Base-by-base conservation (phyloP, 2,113 vertebrate species). In the Notarius quadriscutis region DNA sequence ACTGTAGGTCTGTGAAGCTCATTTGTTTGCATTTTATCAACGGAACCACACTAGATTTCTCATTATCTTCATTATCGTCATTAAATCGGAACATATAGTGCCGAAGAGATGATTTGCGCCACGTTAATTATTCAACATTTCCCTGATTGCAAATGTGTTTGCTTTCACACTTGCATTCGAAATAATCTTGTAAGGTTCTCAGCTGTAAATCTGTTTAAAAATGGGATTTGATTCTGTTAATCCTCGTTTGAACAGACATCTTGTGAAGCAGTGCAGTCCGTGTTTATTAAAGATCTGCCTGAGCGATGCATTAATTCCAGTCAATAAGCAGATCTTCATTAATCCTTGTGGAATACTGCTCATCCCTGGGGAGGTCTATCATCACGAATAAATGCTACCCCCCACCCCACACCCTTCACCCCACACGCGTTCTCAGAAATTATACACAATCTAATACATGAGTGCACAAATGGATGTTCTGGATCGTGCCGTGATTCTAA, bases 311-410 rank as follows among this genome's bases (percentile, higher is more conserved):
- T 91, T 91, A 91, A 86, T 91, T 91, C 90, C 88, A 92, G 88
- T 91, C 91, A 86, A 82, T 90, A 88, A 90, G 75, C 91, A 90
- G 78, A 88, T 91, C 91, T 90, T 88, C 84, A 89, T 91, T 91
- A 89, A 86, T 88, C 78, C 91, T 89, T 82, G 74, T 83, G 81
- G 89, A 91, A 87, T 90, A 88, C 48, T 67, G 81, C 74, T 84
- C 51, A 81, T 91, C 87, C 88, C 89, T 74, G 48, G 84, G 87
- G 90, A 86, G 79, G 87, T 75, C 84, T 78, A 84, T 89, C 89
- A 85, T 60, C 82, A 75, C 48, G 41, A 62, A 82, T 85, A 91
- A 88, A 84, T 25, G 41, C 88, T 85, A 85, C 51, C 62, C 20
- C 48, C 50, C 63, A 58, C 63, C 58, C 30, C 48, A 57, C 30